Evolutionary conservation across 2,113 vertebrate species (phyloP).

Genomic region (Bagarius yarrelli): DNA sequence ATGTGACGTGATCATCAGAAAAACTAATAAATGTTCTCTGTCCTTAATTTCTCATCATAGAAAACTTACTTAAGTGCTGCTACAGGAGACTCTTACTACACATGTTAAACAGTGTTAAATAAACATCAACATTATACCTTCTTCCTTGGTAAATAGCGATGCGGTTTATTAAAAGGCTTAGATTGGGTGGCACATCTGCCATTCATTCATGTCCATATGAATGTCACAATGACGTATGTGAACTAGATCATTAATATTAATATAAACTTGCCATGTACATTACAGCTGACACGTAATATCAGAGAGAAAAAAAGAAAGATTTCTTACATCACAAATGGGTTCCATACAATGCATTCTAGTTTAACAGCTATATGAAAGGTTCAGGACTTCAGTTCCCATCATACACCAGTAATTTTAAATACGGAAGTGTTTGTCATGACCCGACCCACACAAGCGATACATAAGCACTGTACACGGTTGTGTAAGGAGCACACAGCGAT

Average conservation of each 20-base stretch:
- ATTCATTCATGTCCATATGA: neutral
- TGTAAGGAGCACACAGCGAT: neutral
- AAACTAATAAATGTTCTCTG: too few species aligned
- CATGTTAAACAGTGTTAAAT: neutral
- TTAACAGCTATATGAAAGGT: neutral
- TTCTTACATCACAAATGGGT: too few species aligned
- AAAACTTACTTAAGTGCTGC: neutral
- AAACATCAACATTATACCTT: neutral
- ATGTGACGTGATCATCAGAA: too few species aligned
- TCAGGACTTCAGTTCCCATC: constrained; percentile 39
- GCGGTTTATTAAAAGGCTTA: neutral
- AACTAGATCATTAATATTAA: neutral
- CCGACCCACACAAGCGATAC: neutral
- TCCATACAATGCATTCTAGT: neutral
- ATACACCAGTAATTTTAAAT: constrained; percentile 21
- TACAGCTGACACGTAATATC: neutral
- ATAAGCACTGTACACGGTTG: neutral
- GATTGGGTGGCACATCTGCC: neutral
- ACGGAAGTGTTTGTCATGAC: constrained; percentile 34
- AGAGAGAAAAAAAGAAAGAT: neutral
- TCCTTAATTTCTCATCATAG: neutral
- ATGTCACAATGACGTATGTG: neutral
- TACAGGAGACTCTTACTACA: neutral
- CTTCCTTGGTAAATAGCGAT: neutral
- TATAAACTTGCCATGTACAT: neutral